A percentile compares a stretch with the other conserved stretches of the same genome.
Evolutionary conservation across 2,113 vertebrate genomes (phyloP).

Genomic region (Ovis aries): ARS-UI_Ramb_v3.0 NC_056074.1:33068001-33068500

Average conservation of each 20-base stretch:
- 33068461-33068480: not conserved
- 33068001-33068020: not conserved
- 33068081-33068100: not conserved
- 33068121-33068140: not conserved
- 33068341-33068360: not conserved
- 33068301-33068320: fast-evolving
- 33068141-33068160: not conserved
- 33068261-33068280: not conserved
- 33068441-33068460: not conserved
- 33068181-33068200: not conserved
- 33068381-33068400: not conserved
- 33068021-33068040: not conserved
- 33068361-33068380: not conserved
- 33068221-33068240: not conserved
- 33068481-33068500: not conserved
- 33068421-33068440: not conserved
- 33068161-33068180: not conserved
- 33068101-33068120: not conserved
- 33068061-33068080: not conserved
- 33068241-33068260: not conserved
- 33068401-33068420: not conserved
- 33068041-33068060: not conserved
- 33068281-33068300: not conserved
- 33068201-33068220: not conserved
- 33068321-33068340: not conserved